A percentile compares a stretch with the other conserved stretches of the same genome.
phyloP scores from a whole-genome alignment of 2,113 vertebrate species.

The Lophochroa leadbeateri region DNA sequence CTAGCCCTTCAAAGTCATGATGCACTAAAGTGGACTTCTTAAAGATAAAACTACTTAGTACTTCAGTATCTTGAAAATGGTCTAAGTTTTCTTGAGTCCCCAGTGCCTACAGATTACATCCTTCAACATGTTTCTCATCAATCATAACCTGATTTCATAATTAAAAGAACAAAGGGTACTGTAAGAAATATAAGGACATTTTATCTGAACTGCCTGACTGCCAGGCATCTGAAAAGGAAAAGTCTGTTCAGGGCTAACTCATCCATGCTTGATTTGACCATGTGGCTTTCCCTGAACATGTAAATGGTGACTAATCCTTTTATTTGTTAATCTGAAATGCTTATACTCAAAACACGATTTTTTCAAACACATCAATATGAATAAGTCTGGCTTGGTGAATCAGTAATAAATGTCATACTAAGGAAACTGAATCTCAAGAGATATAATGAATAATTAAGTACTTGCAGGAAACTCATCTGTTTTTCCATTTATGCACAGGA shows the following conservation, averaged over 20 bases:
- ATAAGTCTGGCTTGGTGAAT: neutral
- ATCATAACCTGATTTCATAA: neutral
- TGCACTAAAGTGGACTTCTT: neutral
- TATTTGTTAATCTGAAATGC: conserved; percentile 27
- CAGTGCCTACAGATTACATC: neutral
- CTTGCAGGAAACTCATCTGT: neutral
- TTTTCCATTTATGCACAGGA: neutral
- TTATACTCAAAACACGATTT: neutral
- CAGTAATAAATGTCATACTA: neutral
- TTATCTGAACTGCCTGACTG: neutral
- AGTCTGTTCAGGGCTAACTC: neutral
- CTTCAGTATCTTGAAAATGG: neutral
- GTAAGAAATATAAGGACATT: neutral
- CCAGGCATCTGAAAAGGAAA: neutral
- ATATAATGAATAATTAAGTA: neutral
- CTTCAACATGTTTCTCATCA: neutral
- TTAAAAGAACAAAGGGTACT: neutral
- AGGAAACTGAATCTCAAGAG: neutral
- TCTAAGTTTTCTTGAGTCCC: neutral
- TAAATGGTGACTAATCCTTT: conserved; percentile 29
- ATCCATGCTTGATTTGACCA: conserved; percentile 5
- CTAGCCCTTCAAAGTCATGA: neutral
- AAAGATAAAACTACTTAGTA: neutral
- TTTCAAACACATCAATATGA: neutral
- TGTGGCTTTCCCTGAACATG: conserved; percentile 12